Base-by-base conservation (phyloP, 2,888 invertebrate genomes). In the Cheilosia scutellata region DNA sequence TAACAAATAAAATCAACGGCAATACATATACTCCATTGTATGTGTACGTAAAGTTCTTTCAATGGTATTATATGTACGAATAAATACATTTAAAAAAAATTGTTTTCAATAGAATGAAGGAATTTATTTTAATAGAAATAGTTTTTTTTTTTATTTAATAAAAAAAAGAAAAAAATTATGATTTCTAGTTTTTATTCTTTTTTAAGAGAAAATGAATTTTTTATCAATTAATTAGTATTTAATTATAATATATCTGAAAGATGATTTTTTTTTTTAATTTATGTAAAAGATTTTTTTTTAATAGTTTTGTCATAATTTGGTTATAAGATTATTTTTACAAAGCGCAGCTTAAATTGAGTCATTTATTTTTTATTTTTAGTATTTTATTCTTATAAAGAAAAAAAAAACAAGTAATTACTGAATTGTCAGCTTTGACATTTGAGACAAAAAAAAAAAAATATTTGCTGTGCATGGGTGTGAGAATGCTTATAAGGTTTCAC, bases 301-400 rank as follows among this genome's bases (percentile, higher is more conserved):
- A 58, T 76, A 65, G 5, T 75, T 65, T 68, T 47, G 40, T 72
- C 70, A 37, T 63, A 25, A 72, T 53, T 47, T 58, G 42, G 58
- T 71, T 49, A 44, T 63, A 57, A 72, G 47, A 49, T 63, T 62
- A 83, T 42, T 83, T 82, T 75, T 66, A 37, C 37, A 66, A 51
- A 80, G 80, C 57, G 86, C 86, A 86, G 86, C 86, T 86, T 77
- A 57, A 86, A 62, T 86, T 86, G 49, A 86, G 86, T 86, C 86
- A 86, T 77, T 76, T 78, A 40, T 71, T 63, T 58, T 47, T 87
- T 68, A 65, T 37, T 60, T 79, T 75, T 40, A 58, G 47, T 51
- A 42, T 68, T 76, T 62, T 79, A 76, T 60, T 77, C 25, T 42
- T 75, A 63, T 37, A 66, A 53, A 62, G 62, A 57, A 63, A 55